Base-by-base conservation (phyloP, 1,140 invertebrate genomes). In the Megalopta genalis region DNA sequence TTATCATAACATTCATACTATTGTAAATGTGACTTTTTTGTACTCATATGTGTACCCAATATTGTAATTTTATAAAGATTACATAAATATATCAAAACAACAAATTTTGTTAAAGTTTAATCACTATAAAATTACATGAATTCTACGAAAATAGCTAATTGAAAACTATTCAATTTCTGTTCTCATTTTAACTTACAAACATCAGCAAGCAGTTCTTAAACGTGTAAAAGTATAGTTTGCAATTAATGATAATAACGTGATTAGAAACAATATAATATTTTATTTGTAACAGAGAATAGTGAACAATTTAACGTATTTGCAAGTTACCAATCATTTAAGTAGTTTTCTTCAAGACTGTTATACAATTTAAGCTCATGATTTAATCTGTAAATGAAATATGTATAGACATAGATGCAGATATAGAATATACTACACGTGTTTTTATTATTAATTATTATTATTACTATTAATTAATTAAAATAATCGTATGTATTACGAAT, bases 341-440 rank as follows among this genome's bases (percentile, higher is more conserved):
- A 94, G 82, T 94, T 94, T 52, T 94, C 94, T 88, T 95, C 94
- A 66, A 95, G 87, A 18, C 91, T 91, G 23, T 92, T 91, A 79
- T 91, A 95, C 1, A 93, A 83, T 65, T 91, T 90, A 68, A 95
- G 86, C 66, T 93, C 85, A 65, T 93, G 90, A 68, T 88, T 90
- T 81, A 94, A 90, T 78, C 94, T 94, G 84, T 59, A 91, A 93
- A 71, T 67, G 82, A 78, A 85, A 83, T 77, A 59, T 59, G 46
- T 71, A 70, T 66, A 68, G 64, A 60, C 74, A 25, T 12, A 78
- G 66, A 23, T 49, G 25, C 37, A 74, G 59, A 59, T 32, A 16
- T 54, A 16, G 5, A 69, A 69, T 65, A 76, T 42, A 68, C 90
- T 92, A 90, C 90, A 27, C 25, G 6, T 12, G 23, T 54, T 49